These are phyloP conservation scores for Danio albolineatus DNA, from an alignment of 2,797 vertebrate species.

Conservation along the genomic window DNA sequence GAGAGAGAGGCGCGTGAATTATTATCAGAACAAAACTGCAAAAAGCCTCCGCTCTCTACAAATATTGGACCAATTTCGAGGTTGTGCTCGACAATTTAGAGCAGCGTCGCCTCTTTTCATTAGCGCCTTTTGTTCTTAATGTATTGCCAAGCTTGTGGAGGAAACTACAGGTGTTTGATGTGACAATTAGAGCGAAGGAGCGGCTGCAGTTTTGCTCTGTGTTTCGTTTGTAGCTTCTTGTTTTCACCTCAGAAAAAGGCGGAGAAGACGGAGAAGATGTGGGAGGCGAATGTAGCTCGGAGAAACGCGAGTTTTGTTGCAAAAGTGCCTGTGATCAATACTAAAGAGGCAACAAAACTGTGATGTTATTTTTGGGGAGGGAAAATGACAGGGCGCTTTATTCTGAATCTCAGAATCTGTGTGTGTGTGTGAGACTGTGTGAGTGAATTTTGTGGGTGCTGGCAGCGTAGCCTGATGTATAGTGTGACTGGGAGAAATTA, in stretches of 20 bases:
- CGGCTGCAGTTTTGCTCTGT: slow-evolving; percentile 71
- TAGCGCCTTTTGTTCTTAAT: slow-evolving; percentile 29
- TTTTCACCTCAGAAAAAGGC: slow-evolving; percentile 54
- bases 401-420: slow-evolving; percentile 59
- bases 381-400: slow-evolving; percentile 65
- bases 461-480: slow-evolving; percentile 5
- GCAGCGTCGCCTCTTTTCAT: slow-evolving; percentile 19
- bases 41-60: slow-evolving; percentile 62
- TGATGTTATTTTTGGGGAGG: slow-evolving; percentile 68
- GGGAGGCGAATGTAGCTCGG: slow-evolving; percentile 60
- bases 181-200: slow-evolving; percentile 61
- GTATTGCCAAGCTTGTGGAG: slow-evolving; percentile 9
- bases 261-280: slow-evolving; percentile 49
- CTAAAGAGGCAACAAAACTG: slow-evolving; percentile 59
- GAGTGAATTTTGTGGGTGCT: slow-evolving; percentile 39
- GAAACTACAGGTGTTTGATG: slow-evolving; percentile 19
- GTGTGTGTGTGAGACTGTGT: slow-evolving; percentile 14
- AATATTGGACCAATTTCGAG: slow-evolving; percentile 7
- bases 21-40: slow-evolving; percentile 70
- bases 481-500: slow-evolving; percentile 13
- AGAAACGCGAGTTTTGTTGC: slow-evolving; percentile 68
- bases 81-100: slow-evolving; percentile 18
- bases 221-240: slow-evolving; percentile 33
- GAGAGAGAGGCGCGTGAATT: background rate
- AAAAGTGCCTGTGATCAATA: slow-evolving; percentile 71